A percentile compares a stretch with the other conserved stretches of the same genome.
Evolutionary conservation across 2,888 invertebrate species (phyloP).

Genomic region (Diploptera punctata): DNA sequence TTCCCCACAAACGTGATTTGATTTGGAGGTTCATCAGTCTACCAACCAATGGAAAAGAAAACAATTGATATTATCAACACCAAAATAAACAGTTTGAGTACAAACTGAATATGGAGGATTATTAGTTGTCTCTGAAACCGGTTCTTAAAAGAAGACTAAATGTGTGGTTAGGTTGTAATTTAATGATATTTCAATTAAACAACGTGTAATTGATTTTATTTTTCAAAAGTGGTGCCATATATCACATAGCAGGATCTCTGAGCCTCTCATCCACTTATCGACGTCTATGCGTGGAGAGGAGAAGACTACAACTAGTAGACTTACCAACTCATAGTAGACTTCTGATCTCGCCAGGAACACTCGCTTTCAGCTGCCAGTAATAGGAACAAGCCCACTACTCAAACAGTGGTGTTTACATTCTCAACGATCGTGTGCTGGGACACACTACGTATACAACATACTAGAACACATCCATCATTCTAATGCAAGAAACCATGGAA

Average conservation of each 20-base stretch:
- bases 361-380: background rate
- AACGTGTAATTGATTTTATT: too few species aligned
- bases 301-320: slow-evolving; percentile 40
- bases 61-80: too few species aligned
- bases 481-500: slow-evolving; percentile 86
- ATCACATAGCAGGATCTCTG: slow-evolving; percentile 46
- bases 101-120: too few species aligned
- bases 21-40: too few species aligned
- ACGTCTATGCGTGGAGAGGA: slow-evolving; percentile 51
- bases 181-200: too few species aligned
- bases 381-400: slow-evolving; percentile 47
- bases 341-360: background rate
- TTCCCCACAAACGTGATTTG: too few species aligned
- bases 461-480: slow-evolving; percentile 71
- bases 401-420: slow-evolving; percentile 58
- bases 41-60: too few species aligned
- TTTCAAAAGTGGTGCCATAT: slow-evolving; percentile 47
- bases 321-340: slow-evolving; percentile 33
- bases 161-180: too few species aligned
- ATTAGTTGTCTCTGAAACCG: too few species aligned
- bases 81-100: too few species aligned
- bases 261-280: slow-evolving; percentile 49
- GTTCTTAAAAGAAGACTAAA: too few species aligned
- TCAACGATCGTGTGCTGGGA: background rate
- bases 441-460: slow-evolving; percentile 68